These are phyloP conservation scores for Cryptocephalus moraei DNA, from an alignment of 2,888 invertebrate species.

Conservation along the genomic window DNA sequence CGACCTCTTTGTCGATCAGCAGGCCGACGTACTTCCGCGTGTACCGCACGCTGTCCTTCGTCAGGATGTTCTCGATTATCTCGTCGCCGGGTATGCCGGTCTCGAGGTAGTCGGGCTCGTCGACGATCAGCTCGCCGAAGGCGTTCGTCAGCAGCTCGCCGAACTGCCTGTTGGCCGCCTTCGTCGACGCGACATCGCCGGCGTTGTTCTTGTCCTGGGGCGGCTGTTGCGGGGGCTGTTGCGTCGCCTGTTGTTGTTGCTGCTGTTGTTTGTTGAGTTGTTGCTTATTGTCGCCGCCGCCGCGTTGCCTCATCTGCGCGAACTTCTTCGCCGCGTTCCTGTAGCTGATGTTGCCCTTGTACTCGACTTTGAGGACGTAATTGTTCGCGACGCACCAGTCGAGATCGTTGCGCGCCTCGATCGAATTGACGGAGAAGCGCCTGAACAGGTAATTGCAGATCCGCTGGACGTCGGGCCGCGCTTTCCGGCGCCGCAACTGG, in stretches of 20 bases:
- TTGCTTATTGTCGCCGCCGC: constrained; percentile 9
- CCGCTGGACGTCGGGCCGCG: constrained; percentile 71
- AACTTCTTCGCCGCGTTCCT: constrained; percentile 63
- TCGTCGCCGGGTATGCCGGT: constrained; percentile 61
- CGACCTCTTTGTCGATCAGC: constrained; percentile 59
- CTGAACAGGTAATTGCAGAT: constrained; percentile 74
- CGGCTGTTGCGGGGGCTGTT: not conserved
- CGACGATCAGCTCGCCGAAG: constrained; percentile 59
- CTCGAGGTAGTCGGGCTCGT: constrained; percentile 61
- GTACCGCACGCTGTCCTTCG: constrained; percentile 53
- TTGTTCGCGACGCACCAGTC: constrained; percentile 65
- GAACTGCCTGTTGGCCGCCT: constrained; percentile 25
- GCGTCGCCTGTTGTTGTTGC: constrained; percentile 5
- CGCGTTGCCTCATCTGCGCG: constrained; percentile 41
- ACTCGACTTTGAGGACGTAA: constrained; percentile 71
- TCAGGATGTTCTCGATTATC: constrained; percentile 52
- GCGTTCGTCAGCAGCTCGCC: constrained; percentile 52
- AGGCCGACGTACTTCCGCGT: constrained; percentile 52
- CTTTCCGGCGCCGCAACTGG: constrained; percentile 72
- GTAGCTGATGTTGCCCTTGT: constrained; percentile 79
- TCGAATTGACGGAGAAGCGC: constrained; percentile 58
- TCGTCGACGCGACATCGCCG: constrained; percentile 18
- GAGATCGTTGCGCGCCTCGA: constrained; percentile 60
- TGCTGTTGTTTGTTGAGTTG: not conserved
- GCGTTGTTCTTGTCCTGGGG: constrained; percentile 3